Evolutionary conservation across 53 echinoderm and acorn worm species (phyloP).

Genomic region (Mesocentrotus franciscanus): DNA sequence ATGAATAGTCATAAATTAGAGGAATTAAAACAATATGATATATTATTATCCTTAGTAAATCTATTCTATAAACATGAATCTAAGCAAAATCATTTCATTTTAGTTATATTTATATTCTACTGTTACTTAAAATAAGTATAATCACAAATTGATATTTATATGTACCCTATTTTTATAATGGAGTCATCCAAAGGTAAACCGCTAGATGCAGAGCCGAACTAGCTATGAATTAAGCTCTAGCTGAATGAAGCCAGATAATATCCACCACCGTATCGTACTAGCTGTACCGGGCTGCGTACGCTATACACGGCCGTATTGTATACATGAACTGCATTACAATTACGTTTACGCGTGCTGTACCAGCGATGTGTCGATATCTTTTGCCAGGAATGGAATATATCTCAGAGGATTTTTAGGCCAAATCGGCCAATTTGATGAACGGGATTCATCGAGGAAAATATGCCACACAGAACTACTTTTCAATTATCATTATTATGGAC

Average conservation of each 20-base stretch:
- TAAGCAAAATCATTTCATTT: not conserved
- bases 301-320: not conserved
- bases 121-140: not conserved
- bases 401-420: constrained; percentile 27
- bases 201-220: not conserved
- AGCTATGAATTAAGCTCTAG: not conserved
- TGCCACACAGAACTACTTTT: constrained; percentile 3
- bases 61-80: not conserved
- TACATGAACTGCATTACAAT: not conserved
- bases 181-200: constrained; percentile 47
- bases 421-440: constrained; percentile 33
- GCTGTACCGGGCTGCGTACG: not conserved
- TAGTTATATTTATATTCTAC: not conserved
- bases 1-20: not conserved
- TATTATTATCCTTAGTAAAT: not conserved
- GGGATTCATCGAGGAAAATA: constrained; percentile 17
- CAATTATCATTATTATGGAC: constrained; percentile 40
- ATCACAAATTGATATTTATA: not conserved
- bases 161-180: constrained; percentile 31
- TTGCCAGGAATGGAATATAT: constrained; percentile 11
- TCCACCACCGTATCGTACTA: not conserved
- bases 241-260: not conserved
- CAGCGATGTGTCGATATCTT: not conserved
- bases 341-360: not conserved
- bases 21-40: not conserved